Evolutionary conservation across 1,140 invertebrate genomes (phyloP).

Genomic region (Neodiprion lecontei): DNA sequence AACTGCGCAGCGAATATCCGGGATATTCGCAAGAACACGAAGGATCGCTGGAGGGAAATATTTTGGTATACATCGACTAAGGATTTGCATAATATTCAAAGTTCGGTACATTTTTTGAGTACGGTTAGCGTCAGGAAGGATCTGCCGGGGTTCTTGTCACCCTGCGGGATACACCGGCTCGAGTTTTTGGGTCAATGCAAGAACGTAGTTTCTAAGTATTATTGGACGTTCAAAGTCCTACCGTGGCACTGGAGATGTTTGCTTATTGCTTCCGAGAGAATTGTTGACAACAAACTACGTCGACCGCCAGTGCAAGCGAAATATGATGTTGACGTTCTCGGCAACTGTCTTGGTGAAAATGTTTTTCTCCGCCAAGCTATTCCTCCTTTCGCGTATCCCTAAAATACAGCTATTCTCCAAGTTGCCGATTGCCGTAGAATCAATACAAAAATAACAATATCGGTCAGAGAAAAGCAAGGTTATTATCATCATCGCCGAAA

Average conservation of each 20-base stretch:
- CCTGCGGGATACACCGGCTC: slow-evolving; percentile 11
- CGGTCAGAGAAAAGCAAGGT: no score
- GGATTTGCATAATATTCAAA: slow-evolving; percentile 2
- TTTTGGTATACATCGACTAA: no score
- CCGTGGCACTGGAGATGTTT: not conserved
- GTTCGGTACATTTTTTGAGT: not conserved
- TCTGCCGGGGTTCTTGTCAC: not conserved
- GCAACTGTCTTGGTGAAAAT: not conserved
- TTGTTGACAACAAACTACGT: not conserved
- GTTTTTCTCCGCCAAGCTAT: not conserved
- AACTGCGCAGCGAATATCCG: no score
- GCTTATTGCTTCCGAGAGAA: not conserved
- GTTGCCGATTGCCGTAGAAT: no score
- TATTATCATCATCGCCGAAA: no score
- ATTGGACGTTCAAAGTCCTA: not conserved
- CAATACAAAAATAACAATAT: no score
- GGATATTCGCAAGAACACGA: no score
- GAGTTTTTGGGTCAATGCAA: slow-evolving; percentile 3
- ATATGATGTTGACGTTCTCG: not conserved
- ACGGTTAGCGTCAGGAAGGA: not conserved
- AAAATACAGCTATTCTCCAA: no score
- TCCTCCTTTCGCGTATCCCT: not conserved
- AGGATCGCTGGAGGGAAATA: no score
- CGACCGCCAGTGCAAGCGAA: not conserved
- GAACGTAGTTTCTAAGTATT: slow-evolving; percentile 14